phyloP scores from a whole-genome alignment of 2,888 invertebrate species.

The Plagiodera versicolora region DNA sequence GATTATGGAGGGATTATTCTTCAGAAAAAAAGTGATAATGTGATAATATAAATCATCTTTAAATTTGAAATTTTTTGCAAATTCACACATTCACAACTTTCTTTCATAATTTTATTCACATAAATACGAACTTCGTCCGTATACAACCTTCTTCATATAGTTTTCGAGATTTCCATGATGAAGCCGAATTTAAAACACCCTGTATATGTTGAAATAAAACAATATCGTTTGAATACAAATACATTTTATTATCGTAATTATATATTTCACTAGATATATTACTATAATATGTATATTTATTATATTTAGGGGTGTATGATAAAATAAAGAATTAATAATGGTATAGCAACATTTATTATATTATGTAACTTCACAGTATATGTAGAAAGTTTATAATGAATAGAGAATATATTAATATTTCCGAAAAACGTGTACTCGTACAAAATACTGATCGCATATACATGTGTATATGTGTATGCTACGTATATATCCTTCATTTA shows the following conservation, averaged over 20 bases:
- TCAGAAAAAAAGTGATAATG: no score
- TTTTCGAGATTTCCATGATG: no score
- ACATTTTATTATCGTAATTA: slow-evolving; percentile 57
- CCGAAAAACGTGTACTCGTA: slow-evolving; percentile 57
- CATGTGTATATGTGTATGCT: slow-evolving; percentile 47
- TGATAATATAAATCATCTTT: no score
- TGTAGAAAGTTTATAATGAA: slow-evolving; percentile 56
- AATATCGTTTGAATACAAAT: slow-evolving; percentile 52
- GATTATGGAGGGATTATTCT: no score
- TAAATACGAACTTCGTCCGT: no score
- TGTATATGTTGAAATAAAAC: slow-evolving; percentile 8
- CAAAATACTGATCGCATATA: slow-evolving; percentile 55
- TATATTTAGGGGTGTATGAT: slow-evolving; percentile 57
- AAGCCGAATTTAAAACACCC: no score
- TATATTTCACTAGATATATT: slow-evolving; percentile 57
- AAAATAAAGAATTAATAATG: slow-evolving; percentile 55
- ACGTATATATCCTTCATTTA: slow-evolving; percentile 49
- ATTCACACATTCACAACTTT: no score
- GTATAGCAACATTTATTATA: slow-evolving; percentile 56
- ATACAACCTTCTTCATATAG: no score
- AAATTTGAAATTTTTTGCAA: no score
- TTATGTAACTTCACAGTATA: slow-evolving; percentile 47
- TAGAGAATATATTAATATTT: slow-evolving; percentile 53
- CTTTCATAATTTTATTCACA: no score
- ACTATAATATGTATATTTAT: slow-evolving; percentile 54